Conservation (phyloP, 2,888 invertebrate species). For the Agriopis aurantiaria region DNA sequence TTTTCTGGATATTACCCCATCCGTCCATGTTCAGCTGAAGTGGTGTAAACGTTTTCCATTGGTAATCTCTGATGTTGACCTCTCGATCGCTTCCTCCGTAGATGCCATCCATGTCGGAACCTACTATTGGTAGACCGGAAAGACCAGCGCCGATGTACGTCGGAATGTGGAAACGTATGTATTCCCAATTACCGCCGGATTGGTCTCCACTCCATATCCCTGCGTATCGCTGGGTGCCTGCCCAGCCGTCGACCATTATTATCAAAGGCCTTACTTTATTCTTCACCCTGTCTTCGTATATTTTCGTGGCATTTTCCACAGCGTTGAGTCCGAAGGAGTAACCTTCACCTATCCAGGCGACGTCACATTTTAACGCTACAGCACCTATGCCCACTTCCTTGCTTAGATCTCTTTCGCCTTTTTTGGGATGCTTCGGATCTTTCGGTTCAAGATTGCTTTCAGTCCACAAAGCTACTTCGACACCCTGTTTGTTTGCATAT, state of each 20-base stretch:
- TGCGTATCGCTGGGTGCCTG: slow-evolving; percentile 77
- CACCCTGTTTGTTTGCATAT: slow-evolving; percentile 69
- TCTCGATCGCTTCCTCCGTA: slow-evolving; percentile 68
- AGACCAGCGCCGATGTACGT: slow-evolving; percentile 78
- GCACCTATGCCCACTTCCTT: slow-evolving; percentile 73
- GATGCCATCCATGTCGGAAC: slow-evolving; percentile 82
- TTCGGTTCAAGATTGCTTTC: slow-evolving; percentile 74
- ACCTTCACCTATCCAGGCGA: slow-evolving; percentile 78
- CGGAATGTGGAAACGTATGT: slow-evolving; percentile 80
- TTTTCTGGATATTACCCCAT: slow-evolving; percentile 74
- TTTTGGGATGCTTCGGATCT: slow-evolving; percentile 73
- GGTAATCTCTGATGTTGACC: slow-evolving; percentile 76
- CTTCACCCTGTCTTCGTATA: slow-evolving; percentile 63
- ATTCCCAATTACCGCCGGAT: slow-evolving; percentile 79
- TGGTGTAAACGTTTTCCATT: slow-evolving; percentile 82
- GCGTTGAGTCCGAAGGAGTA: slow-evolving; percentile 78
- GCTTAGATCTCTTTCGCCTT: slow-evolving; percentile 77
- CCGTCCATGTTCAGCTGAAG: slow-evolving; percentile 82
- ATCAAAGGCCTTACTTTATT: slow-evolving; percentile 65
- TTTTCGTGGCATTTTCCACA: slow-evolving; percentile 69
- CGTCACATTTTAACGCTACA: slow-evolving; percentile 79
- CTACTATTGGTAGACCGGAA: slow-evolving; percentile 76
- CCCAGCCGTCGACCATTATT: slow-evolving; percentile 82
- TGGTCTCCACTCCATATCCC: slow-evolving; percentile 82
- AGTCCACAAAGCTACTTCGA: slow-evolving; percentile 79